A percentile compares a stretch with the other conserved stretches of the same genome.
Evolutionary conservation across 1,140 invertebrate genomes (phyloP).

Genomic region (Sitobion miscanthi): DNA sequence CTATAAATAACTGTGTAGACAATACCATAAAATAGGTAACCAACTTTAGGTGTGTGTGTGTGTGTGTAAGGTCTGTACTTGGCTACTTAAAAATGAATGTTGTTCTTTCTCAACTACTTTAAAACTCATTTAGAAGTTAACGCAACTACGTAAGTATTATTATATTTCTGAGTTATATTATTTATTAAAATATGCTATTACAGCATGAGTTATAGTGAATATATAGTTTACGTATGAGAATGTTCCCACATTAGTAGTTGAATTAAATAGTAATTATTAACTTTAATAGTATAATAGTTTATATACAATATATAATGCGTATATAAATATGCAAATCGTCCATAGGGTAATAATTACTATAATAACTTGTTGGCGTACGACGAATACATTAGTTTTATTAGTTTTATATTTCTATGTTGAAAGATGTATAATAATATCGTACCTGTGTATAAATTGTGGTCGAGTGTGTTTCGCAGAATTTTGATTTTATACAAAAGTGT

Average conservation of each 20-base stretch:
- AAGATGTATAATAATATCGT: not conserved
- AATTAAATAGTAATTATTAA: constrained; percentile 10
- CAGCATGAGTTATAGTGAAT: not conserved
- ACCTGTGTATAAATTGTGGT: no score
- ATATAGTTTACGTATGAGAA: not conserved
- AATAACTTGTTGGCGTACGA: not conserved
- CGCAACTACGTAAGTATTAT: not conserved
- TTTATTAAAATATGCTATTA: not conserved
- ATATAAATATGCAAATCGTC: not conserved
- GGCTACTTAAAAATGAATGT: not conserved
- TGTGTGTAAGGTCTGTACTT: not conserved
- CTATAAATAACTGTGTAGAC: not conserved
- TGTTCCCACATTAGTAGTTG: not conserved
- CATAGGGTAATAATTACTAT: not conserved
- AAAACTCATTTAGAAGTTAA: not conserved
- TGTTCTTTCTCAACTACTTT: not conserved
- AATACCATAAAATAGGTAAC: not conserved
- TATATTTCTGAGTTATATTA: not conserved
- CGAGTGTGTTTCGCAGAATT: not conserved
- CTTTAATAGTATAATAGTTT: not conserved
- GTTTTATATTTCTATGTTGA: not conserved
- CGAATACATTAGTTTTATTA: no score
- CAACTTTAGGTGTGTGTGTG: not conserved
- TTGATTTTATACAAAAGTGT: not conserved
- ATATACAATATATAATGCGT: not conserved